Evolutionary conservation across 2,113 vertebrate species (phyloP), one percentile per base, ranked within the genome.

Genomic region (Bungarus multicinctus): DNA sequence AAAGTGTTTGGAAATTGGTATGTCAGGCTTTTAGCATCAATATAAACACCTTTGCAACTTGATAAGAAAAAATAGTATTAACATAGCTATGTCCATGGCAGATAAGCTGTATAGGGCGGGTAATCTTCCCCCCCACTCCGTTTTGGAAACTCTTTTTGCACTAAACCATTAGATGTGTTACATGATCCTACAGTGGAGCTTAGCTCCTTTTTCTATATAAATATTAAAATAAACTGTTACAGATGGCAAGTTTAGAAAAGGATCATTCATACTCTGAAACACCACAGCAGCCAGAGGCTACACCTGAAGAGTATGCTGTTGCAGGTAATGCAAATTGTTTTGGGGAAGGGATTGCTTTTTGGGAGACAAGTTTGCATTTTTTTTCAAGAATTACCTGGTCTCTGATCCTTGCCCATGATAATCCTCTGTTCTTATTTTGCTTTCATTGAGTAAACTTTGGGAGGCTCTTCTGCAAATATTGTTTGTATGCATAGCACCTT

Each of bases 51-150:
- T 93, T 87, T 90, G 89, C 89, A 90, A 34, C 74, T 43, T 45
- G 92, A 93, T 93, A 93, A 93, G 92, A 57, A 90, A 64, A 93
- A 90, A 43, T 87, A 93, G 54, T 93, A 93, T 93, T 90, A 53
- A 87, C 92, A 87, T 52, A 93, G 89, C 55, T 39, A 89, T 93
- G 92, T 90, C 89, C 45, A 27, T 8, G 34, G n/a, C 22, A 93
- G 92, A 93, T 93, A 93, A 93, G 92, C 52, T 64, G 55, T 50
- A 11, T 43, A 64, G 92, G 92, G 92, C 27, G 92, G 89, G 92
- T 87, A 87, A 47, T 11, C 34, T 52, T 89, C 60, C 81, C 5
- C 25, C 0, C 14, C 7, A 1, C 23, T 52, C 55, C 25, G 52
- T 88, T 87, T 39, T 81, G 58, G 81, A 90, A 93, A 87, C 89